Evolutionary conservation across 2,113 vertebrate genomes (phyloP).

Genomic region (Neopipo cinnamomea): DNA sequence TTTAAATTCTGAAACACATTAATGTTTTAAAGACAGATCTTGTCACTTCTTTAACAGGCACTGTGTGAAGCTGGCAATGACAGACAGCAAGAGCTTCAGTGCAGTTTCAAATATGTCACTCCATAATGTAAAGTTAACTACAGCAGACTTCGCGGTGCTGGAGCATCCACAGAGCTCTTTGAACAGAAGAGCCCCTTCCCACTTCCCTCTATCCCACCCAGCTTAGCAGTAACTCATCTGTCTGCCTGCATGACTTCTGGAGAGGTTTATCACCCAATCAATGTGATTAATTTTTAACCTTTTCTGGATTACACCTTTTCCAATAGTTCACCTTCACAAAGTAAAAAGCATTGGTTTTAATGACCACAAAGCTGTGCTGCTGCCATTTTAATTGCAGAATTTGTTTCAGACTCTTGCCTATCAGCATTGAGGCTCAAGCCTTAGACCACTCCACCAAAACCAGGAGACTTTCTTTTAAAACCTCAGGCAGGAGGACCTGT

Average conservation of each 20-base stretch:
- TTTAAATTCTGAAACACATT: neutral
- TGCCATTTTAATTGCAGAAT: neutral
- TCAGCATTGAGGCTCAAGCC: neutral
- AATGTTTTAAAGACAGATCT: neutral
- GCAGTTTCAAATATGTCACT: neutral
- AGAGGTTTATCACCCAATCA: neutral
- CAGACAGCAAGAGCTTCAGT: neutral
- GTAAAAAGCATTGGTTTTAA: neutral
- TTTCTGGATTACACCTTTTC: neutral
- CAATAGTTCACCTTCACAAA: neutral
- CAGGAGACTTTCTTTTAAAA: neutral
- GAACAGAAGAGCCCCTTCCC: neutral
- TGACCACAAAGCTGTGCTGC: neutral
- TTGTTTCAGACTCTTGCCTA: neutral
- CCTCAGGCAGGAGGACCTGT: neutral
- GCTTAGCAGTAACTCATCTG: neutral
- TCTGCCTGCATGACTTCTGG: neutral
- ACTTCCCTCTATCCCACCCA: neutral
- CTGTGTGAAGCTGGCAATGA: neutral
- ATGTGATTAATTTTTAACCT: neutral
- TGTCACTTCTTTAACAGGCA: neutral
- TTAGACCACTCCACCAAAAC: neutral
- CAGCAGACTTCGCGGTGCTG: neutral
- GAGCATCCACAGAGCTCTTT: neutral
- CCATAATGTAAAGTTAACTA: neutral